Conservation (phyloP, 1,140 invertebrate species). For the Micrasema minimum region DNA sequence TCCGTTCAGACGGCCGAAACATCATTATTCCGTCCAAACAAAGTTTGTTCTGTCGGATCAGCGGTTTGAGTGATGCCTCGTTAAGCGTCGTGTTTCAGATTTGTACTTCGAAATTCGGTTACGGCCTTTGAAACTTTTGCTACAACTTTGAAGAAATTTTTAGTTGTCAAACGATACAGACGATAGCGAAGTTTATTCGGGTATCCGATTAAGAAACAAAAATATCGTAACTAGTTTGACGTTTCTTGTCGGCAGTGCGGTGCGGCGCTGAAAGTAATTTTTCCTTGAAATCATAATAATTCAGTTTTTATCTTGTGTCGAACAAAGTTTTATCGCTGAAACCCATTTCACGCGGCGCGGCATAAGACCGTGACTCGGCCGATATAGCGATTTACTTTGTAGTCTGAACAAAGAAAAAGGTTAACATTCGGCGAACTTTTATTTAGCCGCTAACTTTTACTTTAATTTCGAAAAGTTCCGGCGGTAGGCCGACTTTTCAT, state of each 20-base stretch:
- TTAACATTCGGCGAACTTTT: conserved; percentile 38
- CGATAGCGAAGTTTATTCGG: too few species aligned
- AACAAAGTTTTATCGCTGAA: conserved; percentile 29
- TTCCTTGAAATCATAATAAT: conserved; percentile 14
- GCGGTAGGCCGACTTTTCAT: not conserved
- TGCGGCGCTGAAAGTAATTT: not conserved
- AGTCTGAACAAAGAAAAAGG: conserved; percentile 23
- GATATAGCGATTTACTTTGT: conserved; percentile 18
- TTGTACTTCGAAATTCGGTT: not conserved
- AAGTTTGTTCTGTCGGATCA: conserved; percentile 4
- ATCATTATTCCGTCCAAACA: not conserved
- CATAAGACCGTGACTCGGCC: not conserved
- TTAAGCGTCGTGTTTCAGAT: conserved; percentile 3
- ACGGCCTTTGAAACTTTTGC: not conserved
- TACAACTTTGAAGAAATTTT: too few species aligned
- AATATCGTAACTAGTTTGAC: too few species aligned
- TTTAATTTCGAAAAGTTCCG: conserved; percentile 26
- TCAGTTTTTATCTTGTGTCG: conserved; percentile 24
- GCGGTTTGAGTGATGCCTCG: conserved; percentile 6
- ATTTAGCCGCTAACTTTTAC: conserved; percentile 35
- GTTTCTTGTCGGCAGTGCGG: not conserved
- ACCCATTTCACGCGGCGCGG: conserved; percentile 17
- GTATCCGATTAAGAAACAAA: too few species aligned
- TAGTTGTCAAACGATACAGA: too few species aligned
- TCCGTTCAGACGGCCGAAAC: not conserved